These are phyloP conservation scores for Rachycentron canadum DNA, from an alignment of 2,797 vertebrate species.

Conservation along the genomic window DNA sequence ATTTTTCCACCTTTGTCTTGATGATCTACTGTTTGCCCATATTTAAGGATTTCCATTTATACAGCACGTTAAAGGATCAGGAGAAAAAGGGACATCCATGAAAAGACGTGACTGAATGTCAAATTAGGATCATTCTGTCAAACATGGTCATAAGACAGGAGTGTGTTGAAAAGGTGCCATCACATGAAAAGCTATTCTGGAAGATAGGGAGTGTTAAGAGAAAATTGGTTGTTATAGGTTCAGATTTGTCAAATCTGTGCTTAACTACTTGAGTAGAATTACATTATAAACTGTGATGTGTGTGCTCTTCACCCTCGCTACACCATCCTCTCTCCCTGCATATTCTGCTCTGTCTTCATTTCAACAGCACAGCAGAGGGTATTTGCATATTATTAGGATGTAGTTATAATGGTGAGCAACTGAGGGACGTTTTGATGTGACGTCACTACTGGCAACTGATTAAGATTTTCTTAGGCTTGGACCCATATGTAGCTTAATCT, in stretches of 20 bases:
- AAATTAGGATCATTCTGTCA: slow-evolving; percentile 40
- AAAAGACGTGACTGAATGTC: slow-evolving; percentile 34
- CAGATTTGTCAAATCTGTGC: background rate
- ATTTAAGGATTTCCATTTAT: slow-evolving; percentile 63
- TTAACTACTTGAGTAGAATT: slow-evolving; percentile 9
- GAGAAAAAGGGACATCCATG: slow-evolving; percentile 23
- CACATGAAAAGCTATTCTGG: background rate
- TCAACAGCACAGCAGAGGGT: slow-evolving; percentile 43
- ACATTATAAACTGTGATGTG: background rate
- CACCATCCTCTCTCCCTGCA: background rate
- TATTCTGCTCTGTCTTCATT: slow-evolving; percentile 38
- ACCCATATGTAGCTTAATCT: slow-evolving; percentile 42
- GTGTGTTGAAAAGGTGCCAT: slow-evolving; percentile 3
- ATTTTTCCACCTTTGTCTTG: slow-evolving; percentile 72
- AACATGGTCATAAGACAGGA: slow-evolving; percentile 3
- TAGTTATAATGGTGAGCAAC: slow-evolving; percentile 45
- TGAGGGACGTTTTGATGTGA: slow-evolving; percentile 51
- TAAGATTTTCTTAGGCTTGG: slow-evolving; percentile 34
- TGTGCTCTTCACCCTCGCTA: background rate
- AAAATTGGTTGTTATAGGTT: background rate
- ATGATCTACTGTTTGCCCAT: slow-evolving; percentile 65
- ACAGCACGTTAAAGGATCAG: slow-evolving; percentile 23
- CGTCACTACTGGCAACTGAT: slow-evolving; percentile 25
- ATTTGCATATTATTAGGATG: slow-evolving; percentile 66
- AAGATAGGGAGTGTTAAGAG: background rate